A percentile compares a stretch with the other conserved stretches of the same genome.
These are phyloP conservation scores for Heterochromis multidens DNA, from an alignment of 2,113 vertebrate genomes.

Conservation along the genomic window DNA sequence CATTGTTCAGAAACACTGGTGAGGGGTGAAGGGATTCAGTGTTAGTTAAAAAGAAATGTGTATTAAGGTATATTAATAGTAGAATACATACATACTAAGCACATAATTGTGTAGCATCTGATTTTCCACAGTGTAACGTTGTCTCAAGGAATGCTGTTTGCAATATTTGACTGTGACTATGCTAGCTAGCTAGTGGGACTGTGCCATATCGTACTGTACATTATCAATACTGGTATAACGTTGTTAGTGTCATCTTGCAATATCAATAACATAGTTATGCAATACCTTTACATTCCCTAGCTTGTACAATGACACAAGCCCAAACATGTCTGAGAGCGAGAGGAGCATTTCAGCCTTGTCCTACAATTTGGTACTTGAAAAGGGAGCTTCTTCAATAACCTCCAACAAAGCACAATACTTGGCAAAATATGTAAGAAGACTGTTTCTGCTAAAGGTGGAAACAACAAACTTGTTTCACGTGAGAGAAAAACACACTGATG, in stretches of 20 bases:
- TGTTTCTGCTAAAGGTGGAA: neutral
- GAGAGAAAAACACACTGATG: too few relatives aligned
- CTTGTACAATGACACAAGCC: accelerated
- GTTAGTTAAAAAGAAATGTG: neutral
- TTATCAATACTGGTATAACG: neutral
- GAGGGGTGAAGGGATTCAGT: neutral
- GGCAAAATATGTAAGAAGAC: too few relatives aligned
- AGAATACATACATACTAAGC: neutral
- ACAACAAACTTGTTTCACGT: neutral
- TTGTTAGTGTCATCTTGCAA: neutral
- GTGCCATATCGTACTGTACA: neutral
- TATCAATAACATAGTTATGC: accelerated
- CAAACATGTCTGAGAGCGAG: neutral
- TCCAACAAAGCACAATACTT: neutral
- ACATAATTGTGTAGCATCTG: neutral
- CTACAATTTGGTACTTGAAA: neutral
- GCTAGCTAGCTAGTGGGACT: too few relatives aligned
- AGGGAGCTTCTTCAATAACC: neutral
- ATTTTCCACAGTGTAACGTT: neutral
- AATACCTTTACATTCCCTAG: neutral
- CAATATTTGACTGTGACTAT: neutral
- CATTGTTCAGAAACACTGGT: neutral
- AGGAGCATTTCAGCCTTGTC: neutral
- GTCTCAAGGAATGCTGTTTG: neutral
- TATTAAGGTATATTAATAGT: neutral